Conservation (phyloP, 2,113 vertebrate species). For the Beaufortia kweichowensis region DNA sequence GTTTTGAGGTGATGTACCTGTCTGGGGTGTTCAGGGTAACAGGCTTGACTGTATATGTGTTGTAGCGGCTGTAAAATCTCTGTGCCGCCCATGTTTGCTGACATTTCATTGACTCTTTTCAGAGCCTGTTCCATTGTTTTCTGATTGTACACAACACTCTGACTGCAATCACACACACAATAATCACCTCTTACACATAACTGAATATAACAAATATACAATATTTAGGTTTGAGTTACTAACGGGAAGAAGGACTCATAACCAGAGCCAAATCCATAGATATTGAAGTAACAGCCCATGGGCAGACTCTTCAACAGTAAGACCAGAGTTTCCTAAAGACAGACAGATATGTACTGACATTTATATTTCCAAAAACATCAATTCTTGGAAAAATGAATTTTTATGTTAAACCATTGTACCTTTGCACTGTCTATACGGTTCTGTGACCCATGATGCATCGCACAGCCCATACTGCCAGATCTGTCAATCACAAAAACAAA, state of each 20-base stretch:
- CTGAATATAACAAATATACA: neutral
- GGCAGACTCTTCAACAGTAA: slow-evolving; percentile 84
- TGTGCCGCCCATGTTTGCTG: slow-evolving; percentile 76
- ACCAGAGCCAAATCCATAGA: slow-evolving; percentile 79
- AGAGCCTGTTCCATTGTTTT: slow-evolving; percentile 75
- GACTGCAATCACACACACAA: slow-evolving; percentile 61
- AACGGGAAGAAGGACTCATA: slow-evolving; percentile 74
- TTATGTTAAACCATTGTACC: slow-evolving; percentile 63
- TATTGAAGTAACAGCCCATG: slow-evolving; percentile 73
- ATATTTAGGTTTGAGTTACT: slow-evolving; percentile 35
- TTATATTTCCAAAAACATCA: neutral
- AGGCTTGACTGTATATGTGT: slow-evolving; percentile 72
- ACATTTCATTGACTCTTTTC: slow-evolving; percentile 63
- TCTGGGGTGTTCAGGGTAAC: slow-evolving; percentile 67
- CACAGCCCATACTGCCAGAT: slow-evolving; percentile 76
- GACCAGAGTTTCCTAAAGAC: slow-evolving; percentile 75
- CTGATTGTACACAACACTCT: slow-evolving; percentile 80
- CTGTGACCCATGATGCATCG: slow-evolving; percentile 36
- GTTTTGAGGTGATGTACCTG: slow-evolving; percentile 70
- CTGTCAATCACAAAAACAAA: slow-evolving; percentile 83
- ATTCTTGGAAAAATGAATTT: neutral
- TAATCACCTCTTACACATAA: neutral
- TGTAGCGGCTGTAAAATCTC: slow-evolving; percentile 77
- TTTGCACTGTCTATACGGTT: slow-evolving; percentile 75
- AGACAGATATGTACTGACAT: neutral